Evolutionary conservation across 2,113 vertebrate genomes (phyloP).

Genomic region (Oncorhynchus masou): DNA sequence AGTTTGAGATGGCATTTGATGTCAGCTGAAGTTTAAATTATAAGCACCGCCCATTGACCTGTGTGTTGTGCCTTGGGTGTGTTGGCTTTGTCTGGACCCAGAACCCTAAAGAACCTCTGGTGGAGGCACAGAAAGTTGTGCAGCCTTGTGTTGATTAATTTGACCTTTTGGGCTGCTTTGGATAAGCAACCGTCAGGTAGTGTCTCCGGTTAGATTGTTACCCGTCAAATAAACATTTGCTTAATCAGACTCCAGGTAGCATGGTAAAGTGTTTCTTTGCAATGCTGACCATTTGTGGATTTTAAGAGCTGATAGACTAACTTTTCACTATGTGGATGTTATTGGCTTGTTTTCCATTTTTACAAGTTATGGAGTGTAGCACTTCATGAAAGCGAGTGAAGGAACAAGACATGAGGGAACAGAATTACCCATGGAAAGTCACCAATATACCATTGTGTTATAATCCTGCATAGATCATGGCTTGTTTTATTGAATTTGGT

Average conservation of each 20-base stretch:
- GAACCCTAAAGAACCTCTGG: background rate
- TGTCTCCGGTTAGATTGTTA: background rate
- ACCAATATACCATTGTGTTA: background rate
- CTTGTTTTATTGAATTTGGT: slow-evolving; percentile 28
- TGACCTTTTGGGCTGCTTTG: background rate
- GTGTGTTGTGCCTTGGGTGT: slow-evolving; percentile 25
- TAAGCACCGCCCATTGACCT: slow-evolving; percentile 47
- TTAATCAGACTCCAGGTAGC: background rate
- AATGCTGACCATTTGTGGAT: no score
- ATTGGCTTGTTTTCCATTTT: no score
- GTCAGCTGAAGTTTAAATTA: slow-evolving; percentile 52
- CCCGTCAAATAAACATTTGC: slow-evolving; percentile 7
- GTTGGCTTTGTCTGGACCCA: background rate
- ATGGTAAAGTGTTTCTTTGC: no score
- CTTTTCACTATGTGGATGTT: no score
- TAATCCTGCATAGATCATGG: slow-evolving; percentile 6
- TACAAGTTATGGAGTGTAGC: no score
- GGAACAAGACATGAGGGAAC: no score
- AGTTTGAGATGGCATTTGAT: slow-evolving; percentile 34
- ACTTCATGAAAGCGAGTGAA: no score
- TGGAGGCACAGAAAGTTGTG: background rate
- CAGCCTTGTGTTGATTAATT: background rate
- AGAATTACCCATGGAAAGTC: no score
- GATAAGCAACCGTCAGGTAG: background rate
- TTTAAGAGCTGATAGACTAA: no score